Percentiles rank a stretch among this genome's conserved stretches.
These are phyloP conservation scores for Nebria ingens DNA, from an alignment of 1,140 invertebrate genomes.

Conservation along the genomic window DNA sequence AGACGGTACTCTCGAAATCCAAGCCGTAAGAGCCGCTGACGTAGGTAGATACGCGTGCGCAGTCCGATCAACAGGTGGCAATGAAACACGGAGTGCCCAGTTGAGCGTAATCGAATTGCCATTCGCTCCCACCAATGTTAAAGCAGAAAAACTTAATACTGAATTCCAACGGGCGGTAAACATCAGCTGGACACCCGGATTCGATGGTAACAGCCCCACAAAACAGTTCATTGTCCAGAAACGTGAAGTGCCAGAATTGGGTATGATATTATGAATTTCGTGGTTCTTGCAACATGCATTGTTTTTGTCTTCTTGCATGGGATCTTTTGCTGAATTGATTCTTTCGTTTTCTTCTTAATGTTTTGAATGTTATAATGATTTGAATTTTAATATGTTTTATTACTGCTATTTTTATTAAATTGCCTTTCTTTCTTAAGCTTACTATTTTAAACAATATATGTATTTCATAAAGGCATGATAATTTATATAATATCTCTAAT, in stretches of 20 bases:
- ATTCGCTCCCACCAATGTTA: constrained; percentile 78
- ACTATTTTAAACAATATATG: too few relatives aligned
- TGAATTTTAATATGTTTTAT: too few relatives aligned
- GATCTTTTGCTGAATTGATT: too few relatives aligned
- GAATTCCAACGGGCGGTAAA: constrained; percentile 62
- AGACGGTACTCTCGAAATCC: constrained; percentile 71
- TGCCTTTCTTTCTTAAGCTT: too few relatives aligned
- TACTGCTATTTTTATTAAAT: too few relatives aligned
- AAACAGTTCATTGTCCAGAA: constrained; percentile 89
- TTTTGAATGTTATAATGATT: too few relatives aligned
- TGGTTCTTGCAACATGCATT: too few relatives aligned
- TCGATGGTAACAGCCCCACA: constrained; percentile 94
- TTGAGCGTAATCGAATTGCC: constrained; percentile 90
- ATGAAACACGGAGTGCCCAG: constrained; percentile 75
- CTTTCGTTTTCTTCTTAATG: too few relatives aligned
- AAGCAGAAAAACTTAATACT: constrained; percentile 54
- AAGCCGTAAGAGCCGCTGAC: constrained; percentile 68
- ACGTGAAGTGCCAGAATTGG: constrained; percentile 73
- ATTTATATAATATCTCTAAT: too few relatives aligned
- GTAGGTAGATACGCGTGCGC: constrained; percentile 74
- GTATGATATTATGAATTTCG: too few relatives aligned
- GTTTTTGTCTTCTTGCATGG: too few relatives aligned
- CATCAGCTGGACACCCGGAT: constrained; percentile 88
- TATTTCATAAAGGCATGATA: too few relatives aligned
- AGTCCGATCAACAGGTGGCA: constrained; percentile 78